Conservation (phyloP, 2,888 invertebrate genomes). For the Linyphia triangularis region DNA sequence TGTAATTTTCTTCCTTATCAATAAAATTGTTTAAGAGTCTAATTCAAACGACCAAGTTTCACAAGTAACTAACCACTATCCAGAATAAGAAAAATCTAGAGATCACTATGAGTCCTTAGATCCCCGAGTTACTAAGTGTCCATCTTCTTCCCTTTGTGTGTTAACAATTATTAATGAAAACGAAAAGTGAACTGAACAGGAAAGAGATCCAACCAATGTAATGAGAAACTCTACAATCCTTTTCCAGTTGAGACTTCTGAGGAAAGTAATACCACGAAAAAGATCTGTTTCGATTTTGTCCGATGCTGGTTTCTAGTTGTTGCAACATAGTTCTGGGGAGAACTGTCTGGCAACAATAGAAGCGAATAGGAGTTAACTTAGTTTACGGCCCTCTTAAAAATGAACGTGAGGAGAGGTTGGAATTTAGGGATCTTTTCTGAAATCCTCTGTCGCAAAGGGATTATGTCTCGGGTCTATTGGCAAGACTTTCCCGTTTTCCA, state of each 20-base stretch:
- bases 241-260: not conserved
- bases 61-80: too few species aligned
- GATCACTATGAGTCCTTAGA: too few species aligned
- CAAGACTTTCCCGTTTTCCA: not conserved
- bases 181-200: not conserved
- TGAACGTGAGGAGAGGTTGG: slow-evolving; percentile 48
- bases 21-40: too few species aligned
- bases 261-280: slow-evolving; percentile 42
- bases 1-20: too few species aligned
- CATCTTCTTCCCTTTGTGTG: not conserved
- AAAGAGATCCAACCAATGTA: slow-evolving; percentile 40
- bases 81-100: too few species aligned
- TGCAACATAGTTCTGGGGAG: not conserved
- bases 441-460: not conserved
- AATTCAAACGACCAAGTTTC: too few species aligned
- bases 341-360: not conserved
- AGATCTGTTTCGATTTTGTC: slow-evolving; percentile 63
- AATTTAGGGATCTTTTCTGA: not conserved
- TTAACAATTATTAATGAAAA: slow-evolving; percentile 21
- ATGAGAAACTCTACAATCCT: slow-evolving; percentile 66
- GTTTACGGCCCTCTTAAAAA: slow-evolving; percentile 70
- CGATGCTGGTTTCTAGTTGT: slow-evolving; percentile 4
- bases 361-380: slow-evolving; percentile 23
- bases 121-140: slow-evolving; percentile 49
- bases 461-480: slow-evolving; percentile 3